Base-by-base conservation (phyloP, 2,797 vertebrate genomes). In the Halcyon leucocephala region DNA sequence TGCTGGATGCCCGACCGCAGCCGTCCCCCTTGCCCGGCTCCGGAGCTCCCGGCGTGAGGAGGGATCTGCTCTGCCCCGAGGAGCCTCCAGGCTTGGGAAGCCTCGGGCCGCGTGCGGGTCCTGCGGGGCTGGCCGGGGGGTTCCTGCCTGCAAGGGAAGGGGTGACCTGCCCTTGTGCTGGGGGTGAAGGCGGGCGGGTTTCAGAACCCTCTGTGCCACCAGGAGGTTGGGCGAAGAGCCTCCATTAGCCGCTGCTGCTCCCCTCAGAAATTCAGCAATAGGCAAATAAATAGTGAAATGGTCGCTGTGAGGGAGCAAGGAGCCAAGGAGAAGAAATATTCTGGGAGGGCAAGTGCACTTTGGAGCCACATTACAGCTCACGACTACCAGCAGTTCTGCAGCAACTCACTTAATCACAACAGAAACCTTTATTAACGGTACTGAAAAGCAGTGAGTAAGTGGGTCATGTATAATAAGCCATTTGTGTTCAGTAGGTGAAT, bases 401-500 rank as follows among this genome's bases (percentile, higher is more conserved):
- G 95, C 95, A 67, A 86, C 97, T 97, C 97, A 93, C 97, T 97
- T 97, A 95, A 97, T 97, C 98, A 97, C 97, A 95, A 96, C 96
- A 97, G 96, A 97, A 97, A 97, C 97, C 96, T 98, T 98, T 97
- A 97, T 98, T 97, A 98, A 97, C 95, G 94, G 93, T 96, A 95
- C 97, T 92, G 97, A 96, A 95, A 96, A 90, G 70, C 85, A 51
- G 96, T 61, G 96, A 97, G 79, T 96, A 97, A 97, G 96, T 97
- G 98, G 98, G 97, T 97, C 97, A 98, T 96, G 97, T 97, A 96
- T 98, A 97, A 97, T 96, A 97, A 98, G 97, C 97, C 97, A 60
- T 97, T 97, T 97, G 96, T 92, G 97, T 97, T 98, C 97, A 94
- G 97, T 87, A 97, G 97, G 97, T 97, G 98, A 98, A 98, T 98